A percentile compares a stretch with the other conserved stretches of the same genome.
Conservation (phyloP, 1,140 invertebrate species). For the Drosophila athabasca region DNA sequence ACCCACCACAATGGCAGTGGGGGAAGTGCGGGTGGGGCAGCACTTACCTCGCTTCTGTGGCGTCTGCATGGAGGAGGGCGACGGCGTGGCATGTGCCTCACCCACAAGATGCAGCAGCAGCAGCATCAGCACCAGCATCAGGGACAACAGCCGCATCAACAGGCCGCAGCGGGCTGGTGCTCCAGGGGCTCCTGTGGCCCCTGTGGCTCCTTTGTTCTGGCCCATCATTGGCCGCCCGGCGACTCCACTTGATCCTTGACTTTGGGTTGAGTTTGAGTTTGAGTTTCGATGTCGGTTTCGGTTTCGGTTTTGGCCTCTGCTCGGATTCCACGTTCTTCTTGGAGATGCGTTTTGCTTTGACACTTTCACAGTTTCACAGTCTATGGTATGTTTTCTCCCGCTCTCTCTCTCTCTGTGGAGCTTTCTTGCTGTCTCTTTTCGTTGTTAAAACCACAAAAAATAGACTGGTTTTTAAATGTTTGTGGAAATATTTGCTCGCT, state of each 20-base stretch:
- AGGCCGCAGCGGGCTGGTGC: slow-evolving; percentile 45
- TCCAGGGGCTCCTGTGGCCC: slow-evolving; percentile 34
- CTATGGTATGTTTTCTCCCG: slow-evolving; percentile 2
- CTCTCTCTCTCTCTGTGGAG: neutral
- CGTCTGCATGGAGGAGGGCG: slow-evolving; percentile 75
- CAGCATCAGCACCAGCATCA: slow-evolving; percentile 39
- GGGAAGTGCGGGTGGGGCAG: slow-evolving; percentile 6
- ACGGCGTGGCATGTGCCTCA: slow-evolving; percentile 61
- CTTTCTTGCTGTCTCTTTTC: slow-evolving; percentile 2
- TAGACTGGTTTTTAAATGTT: slow-evolving; percentile 6
- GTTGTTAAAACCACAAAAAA: neutral
- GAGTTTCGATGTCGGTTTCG: slow-evolving; percentile 16
- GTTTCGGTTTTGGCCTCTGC: slow-evolving; percentile 17
- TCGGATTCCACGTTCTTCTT: slow-evolving; percentile 31
- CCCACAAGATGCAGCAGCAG: slow-evolving; percentile 58
- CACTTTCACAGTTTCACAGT: slow-evolving; percentile 44
- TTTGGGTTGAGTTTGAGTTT: slow-evolving; percentile 27
- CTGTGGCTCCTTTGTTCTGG: slow-evolving; percentile 59
- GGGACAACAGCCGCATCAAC: slow-evolving; percentile 41
- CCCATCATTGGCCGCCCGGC: slow-evolving; percentile 49
- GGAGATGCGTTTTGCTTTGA: slow-evolving; percentile 26
- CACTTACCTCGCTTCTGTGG: slow-evolving; percentile 80
- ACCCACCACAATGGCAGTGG: slow-evolving; percentile 22
- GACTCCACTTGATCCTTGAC: slow-evolving; percentile 60
- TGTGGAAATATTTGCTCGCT: slow-evolving; percentile 4